A percentile compares a stretch with the other conserved stretches of the same genome.
phyloP scores from a whole-genome alignment of 2,797 vertebrate genomes.

The Mormyrus hasselquistii region DNA sequence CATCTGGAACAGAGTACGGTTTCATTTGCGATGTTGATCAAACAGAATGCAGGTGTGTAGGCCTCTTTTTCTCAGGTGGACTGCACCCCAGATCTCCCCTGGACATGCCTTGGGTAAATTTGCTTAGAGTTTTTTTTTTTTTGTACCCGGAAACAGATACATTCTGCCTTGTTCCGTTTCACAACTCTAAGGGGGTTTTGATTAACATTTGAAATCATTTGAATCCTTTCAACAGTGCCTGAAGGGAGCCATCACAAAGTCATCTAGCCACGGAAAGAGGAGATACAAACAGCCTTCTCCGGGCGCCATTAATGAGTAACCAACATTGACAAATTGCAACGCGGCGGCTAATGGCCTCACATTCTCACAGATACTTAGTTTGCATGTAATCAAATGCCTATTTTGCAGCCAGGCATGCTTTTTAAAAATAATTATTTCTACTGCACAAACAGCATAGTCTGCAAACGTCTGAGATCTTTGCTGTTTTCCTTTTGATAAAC shows the following conservation, averaged over 20 bases:
- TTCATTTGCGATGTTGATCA: constrained; percentile 51
- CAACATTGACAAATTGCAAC: constrained; percentile 26
- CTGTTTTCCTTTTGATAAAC: constrained; percentile 49
- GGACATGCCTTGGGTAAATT: constrained; percentile 55
- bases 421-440: constrained; percentile 38
- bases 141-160: background rate
- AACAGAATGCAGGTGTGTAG: constrained; percentile 59
- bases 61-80: constrained; percentile 44
- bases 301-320: constrained; percentile 24
- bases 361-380: constrained; percentile 22
- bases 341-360: background rate
- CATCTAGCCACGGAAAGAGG: constrained; percentile 40
- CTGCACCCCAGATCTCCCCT: constrained; percentile 2
- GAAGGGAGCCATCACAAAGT: background rate
- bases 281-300: constrained; percentile 28
- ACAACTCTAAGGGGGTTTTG: background rate
- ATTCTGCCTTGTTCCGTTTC: background rate
- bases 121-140: constrained; percentile 41
- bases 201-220: constrained; percentile 3
- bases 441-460: constrained; percentile 49
- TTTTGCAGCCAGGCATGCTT: constrained; percentile 13
- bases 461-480: constrained; percentile 45
- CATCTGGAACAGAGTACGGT: constrained; percentile 30
- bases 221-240: background rate
- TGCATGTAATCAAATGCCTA: constrained; percentile 32